A percentile compares a stretch with the other conserved stretches of the same genome.
These are phyloP conservation scores for Bos indicus DNA, from an alignment of 2,113 vertebrate genomes.

Conservation along the genomic window DNA sequence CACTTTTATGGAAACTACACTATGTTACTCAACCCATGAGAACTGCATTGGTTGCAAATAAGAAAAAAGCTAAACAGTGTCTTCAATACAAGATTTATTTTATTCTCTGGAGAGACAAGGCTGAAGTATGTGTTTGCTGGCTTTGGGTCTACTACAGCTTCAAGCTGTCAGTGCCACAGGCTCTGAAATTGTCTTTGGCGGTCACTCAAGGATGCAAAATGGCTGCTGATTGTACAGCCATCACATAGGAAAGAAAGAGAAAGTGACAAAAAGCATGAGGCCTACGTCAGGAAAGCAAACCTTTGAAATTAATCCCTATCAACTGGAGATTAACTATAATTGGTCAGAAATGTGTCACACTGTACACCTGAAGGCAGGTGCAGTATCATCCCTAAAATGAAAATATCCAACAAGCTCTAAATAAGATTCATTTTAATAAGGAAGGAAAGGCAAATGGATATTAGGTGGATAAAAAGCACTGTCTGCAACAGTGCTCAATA, in stretches of 20 bases:
- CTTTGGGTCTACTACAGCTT: not conserved
- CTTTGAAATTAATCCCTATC: not conserved
- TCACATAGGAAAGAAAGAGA: not conserved
- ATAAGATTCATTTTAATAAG: not conserved
- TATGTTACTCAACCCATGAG: not conserved
- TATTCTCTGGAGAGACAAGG: not conserved
- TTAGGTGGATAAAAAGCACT: not conserved
- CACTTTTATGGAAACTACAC: not conserved
- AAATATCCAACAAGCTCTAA: not conserved
- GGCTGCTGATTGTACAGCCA: not conserved
- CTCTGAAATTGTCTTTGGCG: not conserved
- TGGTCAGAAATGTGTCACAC: not conserved
- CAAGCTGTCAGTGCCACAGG: not conserved
- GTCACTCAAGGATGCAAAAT: not conserved
- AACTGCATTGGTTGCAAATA: not conserved
- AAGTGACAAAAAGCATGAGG: not conserved
- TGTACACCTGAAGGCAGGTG: not conserved
- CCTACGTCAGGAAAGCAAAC: not conserved
- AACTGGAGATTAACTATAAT: not conserved
- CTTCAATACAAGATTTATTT: not conserved
- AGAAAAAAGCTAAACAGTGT: not conserved
- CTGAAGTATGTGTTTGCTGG: not conserved
- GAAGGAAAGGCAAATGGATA: not conserved
- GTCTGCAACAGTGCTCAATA: not conserved
- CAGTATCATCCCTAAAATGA: not conserved